Percentiles rank a stretch among this genome's conserved stretches.
Conservation (phyloP, 2,113 vertebrate genomes). For the Calypte anna region DNA sequence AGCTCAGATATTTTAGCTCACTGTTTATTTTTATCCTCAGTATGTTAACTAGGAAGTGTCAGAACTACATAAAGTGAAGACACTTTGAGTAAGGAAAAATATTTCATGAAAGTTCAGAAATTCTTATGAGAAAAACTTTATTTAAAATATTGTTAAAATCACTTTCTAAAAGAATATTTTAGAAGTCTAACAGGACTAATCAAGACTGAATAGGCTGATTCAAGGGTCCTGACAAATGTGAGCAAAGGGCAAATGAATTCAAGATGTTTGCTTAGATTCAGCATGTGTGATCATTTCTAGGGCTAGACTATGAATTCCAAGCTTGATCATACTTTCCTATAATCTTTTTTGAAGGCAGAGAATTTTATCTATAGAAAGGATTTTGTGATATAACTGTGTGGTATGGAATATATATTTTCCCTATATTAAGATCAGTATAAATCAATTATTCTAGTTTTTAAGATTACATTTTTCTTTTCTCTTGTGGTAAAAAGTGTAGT, state of each 20-base stretch:
- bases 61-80: conserved; percentile 33
- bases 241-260: neutral
- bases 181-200: neutral
- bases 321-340: neutral
- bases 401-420: neutral
- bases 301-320: neutral
- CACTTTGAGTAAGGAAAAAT: neutral
- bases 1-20: conserved; percentile 56
- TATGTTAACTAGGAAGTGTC: conserved; percentile 49
- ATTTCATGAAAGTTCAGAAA: neutral
- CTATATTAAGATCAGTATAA: neutral
- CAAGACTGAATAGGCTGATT: neutral
- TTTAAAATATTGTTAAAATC: neutral
- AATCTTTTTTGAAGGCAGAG: neutral
- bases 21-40: conserved; percentile 52
- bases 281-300: neutral
- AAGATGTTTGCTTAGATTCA: neutral
- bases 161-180: neutral
- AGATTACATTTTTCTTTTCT: neutral
- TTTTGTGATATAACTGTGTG: neutral
- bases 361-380: neutral
- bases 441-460: neutral
- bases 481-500: neutral
- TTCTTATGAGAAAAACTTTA: neutral
- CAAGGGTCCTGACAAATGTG: neutral